A percentile compares a stretch with the other conserved stretches of the same genome.
Evolutionary conservation across 1,140 invertebrate species (phyloP).

Genomic region (Drosophila sturtevanti): DNA sequence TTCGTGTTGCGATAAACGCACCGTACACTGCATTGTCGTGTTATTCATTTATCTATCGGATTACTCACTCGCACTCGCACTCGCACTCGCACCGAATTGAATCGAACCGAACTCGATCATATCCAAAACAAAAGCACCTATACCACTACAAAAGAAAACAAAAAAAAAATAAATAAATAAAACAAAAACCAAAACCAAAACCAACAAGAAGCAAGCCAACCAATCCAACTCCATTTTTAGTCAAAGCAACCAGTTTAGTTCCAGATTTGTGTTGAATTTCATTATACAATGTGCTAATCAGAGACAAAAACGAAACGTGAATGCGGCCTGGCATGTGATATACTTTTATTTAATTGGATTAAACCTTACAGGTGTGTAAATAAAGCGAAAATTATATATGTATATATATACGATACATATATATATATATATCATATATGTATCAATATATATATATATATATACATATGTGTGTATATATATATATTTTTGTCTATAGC

Average conservation of each 20-base stretch:
- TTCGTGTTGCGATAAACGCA: conserved; percentile 38
- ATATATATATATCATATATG: neutral
- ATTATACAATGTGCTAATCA: conserved; percentile 55
- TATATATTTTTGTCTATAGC: neutral
- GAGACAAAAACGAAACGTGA: conserved; percentile 34
- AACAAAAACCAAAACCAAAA: neutral
- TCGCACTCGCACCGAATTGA: neutral
- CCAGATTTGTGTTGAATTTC: conserved; percentile 7
- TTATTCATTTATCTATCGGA: conserved; percentile 54
- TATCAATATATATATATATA: too few species aligned
- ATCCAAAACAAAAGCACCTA: neutral
- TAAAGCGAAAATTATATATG: conserved; percentile 12
- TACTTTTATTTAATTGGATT: conserved; percentile 20
- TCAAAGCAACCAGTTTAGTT: conserved; percentile 27
- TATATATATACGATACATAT: neutral
- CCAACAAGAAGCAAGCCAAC: neutral
- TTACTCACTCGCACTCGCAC: conserved; percentile 51
- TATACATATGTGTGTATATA: too few species aligned
- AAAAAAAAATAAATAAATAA: neutral
- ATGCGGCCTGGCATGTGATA: conserved; percentile 63
- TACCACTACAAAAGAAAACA: too few species aligned
- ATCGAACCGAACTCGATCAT: neutral
- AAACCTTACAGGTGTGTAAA: conserved; percentile 64
- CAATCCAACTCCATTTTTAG: conserved; percentile 7
- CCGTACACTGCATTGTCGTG: conserved; percentile 28